These are phyloP conservation scores for Triplophysa rosa DNA, from an alignment of 2,113 vertebrate species.

Conservation along the genomic window DNA sequence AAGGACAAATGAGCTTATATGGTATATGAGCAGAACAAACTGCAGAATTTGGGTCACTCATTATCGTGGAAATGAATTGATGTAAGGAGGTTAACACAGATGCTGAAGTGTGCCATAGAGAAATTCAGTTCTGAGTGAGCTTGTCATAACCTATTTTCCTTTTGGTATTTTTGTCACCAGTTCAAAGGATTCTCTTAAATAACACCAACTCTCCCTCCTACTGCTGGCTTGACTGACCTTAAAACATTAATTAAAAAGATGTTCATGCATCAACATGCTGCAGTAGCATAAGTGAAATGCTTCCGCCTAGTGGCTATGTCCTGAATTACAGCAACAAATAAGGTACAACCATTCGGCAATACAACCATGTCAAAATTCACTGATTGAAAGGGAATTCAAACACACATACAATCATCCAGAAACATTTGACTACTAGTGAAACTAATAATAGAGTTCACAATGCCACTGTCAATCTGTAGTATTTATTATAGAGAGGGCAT, in stretches of 20 bases:
- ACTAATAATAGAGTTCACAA: no score
- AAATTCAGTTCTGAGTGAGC: constrained; percentile 11
- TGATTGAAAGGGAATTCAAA: no score
- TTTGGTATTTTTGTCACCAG: constrained; percentile 7
- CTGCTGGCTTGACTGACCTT: constrained; percentile 63
- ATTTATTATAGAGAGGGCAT: no score
- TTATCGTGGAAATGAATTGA: constrained; percentile 12
- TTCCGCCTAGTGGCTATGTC: constrained; percentile 61
- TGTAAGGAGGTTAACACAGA: constrained; percentile 2
- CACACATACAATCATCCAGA: no score
- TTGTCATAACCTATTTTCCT: constrained; percentile 14
- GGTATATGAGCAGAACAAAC: constrained; percentile 20
- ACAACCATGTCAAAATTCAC: no score
- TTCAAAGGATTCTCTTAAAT: constrained; percentile 59
- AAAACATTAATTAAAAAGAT: constrained; percentile 72
- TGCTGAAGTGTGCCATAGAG: constrained; percentile 11
- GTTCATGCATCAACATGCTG: constrained; percentile 45
- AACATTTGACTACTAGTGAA: no score
- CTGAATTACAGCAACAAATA: constrained; percentile 41
- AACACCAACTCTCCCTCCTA: constrained; percentile 57
- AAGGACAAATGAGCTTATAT: constrained; percentile 16
- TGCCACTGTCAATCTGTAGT: no score
- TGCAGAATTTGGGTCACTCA: constrained; percentile 35
- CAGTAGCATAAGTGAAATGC: constrained; percentile 37
- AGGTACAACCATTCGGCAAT: neutral